Base-by-base conservation (phyloP, 30 jellyfish, hydroid and myxozoan species). In the Mastigias papua region DNA sequence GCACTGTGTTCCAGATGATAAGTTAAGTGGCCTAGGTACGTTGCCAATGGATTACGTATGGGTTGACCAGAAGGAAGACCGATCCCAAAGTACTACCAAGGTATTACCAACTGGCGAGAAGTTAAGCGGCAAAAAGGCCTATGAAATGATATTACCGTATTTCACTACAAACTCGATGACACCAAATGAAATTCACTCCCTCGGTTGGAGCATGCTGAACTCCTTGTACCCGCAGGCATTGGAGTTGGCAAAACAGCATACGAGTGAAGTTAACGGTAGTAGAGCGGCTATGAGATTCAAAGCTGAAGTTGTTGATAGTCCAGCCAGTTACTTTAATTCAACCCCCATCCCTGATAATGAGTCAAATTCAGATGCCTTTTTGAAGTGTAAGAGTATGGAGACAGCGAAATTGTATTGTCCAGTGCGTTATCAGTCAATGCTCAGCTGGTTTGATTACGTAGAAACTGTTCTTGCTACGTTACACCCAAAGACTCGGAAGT, bases 31-130 rank as follows among this genome's bases (percentile, higher is more conserved):
- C 46, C 87, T 94, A 19, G 97, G 90, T 7, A 70, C 71, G 1
- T 82, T 94, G 16, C 99, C 99, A 32, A 48, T 94, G 69, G 90
- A 80, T 29, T 57, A 61, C 42, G 86, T 94, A 15, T 94, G 99
- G 99, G 67, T 78, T 30, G 87, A 94, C 31, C 93, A 82, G 51
- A 68, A 50, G 4, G 92, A 94, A 77, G 92, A 89, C 78, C 82
- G 82, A 23, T 60, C 84, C 34, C 78, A 76, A 63, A 89, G 89
- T n/a, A 94, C 99, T 23, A 78, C 92, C 28, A 81, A 90, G 76
- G 73, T 48, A 32, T 80, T 94, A 54, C 99, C 99, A 9, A 94
- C 97, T 17, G 99, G 99, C 10, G 99, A 94, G 73, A 30, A 57
- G 81, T 70, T 94, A 35, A 88, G 67, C 50, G 99, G 99, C 46